Base-by-base conservation (phyloP, 2,797 vertebrate species). In the Carcharodon carcharias region DNA sequence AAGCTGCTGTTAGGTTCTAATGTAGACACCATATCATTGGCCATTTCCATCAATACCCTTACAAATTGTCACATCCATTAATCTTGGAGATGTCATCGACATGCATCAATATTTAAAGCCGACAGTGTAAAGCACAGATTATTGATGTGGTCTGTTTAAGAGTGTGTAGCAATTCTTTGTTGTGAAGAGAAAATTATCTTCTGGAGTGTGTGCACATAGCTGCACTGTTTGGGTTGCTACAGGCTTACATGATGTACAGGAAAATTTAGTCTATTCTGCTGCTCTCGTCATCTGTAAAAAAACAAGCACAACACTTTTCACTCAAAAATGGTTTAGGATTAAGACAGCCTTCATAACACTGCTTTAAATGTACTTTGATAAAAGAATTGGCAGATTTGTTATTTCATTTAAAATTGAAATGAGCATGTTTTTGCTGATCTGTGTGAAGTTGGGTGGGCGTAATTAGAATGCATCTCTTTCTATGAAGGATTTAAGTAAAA, bases 21-120 rank as follows among this genome's bases (percentile, higher is more conserved):
- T 12, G 91, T n/a, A 77, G 94, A 77, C 94, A 95, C 23, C 94
- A 95, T 77, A 95, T 95, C 94, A 95, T 95, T 95, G 94, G 94
- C 69, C 54, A 95, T 95, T 95, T 95, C 94, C 94, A 95, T 95
- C 94, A 95, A 71, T 73, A 95, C 71, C 69, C 94, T 77, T 73
- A 50, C 45, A 95, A 95, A 95, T 95, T 73, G 94, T 77, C 94
- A 77, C 71, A 95, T 77, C 67, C 94, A 95, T 95, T 95, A 77
- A 95, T 95, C 94, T 73, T 58, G 45, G 69, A 95, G 69, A 95
- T 95, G 94, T 95, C 94, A 95, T 95, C 31, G 50, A 77, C 94
- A 95, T 95, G 54, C 94, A 95, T 95, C 94, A 95, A 95, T 95
- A 95, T 95, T 95, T 95, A 95, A 95, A 95, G 67, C 69, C 77